Evolutionary conservation across 1,140 invertebrate species (phyloP).

Genomic region (Drosophila serrata): DNA sequence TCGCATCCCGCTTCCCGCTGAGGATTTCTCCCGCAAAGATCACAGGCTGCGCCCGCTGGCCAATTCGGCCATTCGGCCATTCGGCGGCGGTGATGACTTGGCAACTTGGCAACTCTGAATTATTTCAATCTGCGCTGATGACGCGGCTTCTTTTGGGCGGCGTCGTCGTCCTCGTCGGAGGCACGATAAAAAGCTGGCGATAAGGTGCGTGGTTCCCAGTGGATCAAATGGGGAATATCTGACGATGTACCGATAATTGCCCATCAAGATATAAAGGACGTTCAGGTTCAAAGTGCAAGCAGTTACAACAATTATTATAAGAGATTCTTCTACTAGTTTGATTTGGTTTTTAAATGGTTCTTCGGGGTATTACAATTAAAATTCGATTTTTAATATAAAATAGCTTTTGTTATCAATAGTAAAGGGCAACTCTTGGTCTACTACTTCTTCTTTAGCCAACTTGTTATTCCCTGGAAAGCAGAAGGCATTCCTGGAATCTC

Average conservation of each 20-base stretch:
- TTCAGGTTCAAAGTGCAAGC: background rate
- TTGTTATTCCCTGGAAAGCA: background rate
- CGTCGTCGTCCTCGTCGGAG: background rate
- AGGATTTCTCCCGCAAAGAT: constrained; percentile 17
- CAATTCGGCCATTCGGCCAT: constrained; percentile 31
- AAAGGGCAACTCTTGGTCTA: background rate
- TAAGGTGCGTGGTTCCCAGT: constrained; percentile 37
- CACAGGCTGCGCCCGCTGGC: constrained; percentile 45
- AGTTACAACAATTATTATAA: background rate
- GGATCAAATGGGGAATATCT: constrained; percentile 3
- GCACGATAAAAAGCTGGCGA: constrained; percentile 74
- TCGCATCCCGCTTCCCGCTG: constrained; percentile 1
- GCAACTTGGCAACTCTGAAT: constrained; percentile 67
- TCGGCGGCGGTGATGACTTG: constrained; percentile 56
- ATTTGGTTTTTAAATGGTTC: background rate
- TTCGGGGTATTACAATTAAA: background rate
- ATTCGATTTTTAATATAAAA: background rate
- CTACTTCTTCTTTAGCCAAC: background rate
- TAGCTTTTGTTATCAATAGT: background rate
- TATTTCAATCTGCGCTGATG: constrained; percentile 80
- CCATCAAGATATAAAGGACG: background rate
- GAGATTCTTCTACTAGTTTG: background rate
- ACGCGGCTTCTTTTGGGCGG: constrained; percentile 64
- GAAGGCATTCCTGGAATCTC: constrained; percentile 67
- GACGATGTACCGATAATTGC: background rate